phyloP scores from a whole-genome alignment of 1,140 invertebrate species.

The Dysdera silvatica region DNA sequence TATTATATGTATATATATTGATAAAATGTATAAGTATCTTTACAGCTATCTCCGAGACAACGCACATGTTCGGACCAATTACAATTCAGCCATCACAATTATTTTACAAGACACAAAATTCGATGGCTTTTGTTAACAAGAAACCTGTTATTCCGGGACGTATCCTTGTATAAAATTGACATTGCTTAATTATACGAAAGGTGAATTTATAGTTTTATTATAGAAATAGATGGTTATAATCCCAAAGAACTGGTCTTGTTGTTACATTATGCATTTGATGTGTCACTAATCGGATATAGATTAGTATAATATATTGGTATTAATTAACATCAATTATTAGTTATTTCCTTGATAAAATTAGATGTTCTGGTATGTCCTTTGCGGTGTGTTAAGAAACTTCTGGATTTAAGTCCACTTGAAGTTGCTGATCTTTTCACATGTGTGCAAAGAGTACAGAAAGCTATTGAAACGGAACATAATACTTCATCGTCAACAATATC shows the following conservation, averaged over 20 bases:
- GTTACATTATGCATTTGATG: background rate
- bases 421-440: conserved; percentile 65
- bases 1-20: too few species aligned
- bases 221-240: background rate
- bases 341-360: conserved; percentile 35
- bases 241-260: background rate
- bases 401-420: conserved; percentile 63
- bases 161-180: conserved; percentile 51
- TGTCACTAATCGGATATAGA: background rate
- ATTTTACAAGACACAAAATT: conserved; percentile 50
- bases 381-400: conserved; percentile 54
- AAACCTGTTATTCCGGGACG: conserved; percentile 79
- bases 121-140: conserved; percentile 59
- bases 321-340: background rate
- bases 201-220: background rate
- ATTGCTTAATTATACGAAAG: background rate
- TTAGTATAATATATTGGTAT: background rate
- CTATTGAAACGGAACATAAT: conserved; percentile 59
- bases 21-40: too few species aligned
- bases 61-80: conserved; percentile 53
- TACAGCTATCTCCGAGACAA: background rate
- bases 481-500: conserved; percentile 64
- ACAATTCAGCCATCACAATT: conserved; percentile 50
- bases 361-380: conserved; percentile 70
- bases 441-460: conserved; percentile 59